phyloP scores from a whole-genome alignment of 2,113 vertebrate genomes.

The Vimba vimba region DNA sequence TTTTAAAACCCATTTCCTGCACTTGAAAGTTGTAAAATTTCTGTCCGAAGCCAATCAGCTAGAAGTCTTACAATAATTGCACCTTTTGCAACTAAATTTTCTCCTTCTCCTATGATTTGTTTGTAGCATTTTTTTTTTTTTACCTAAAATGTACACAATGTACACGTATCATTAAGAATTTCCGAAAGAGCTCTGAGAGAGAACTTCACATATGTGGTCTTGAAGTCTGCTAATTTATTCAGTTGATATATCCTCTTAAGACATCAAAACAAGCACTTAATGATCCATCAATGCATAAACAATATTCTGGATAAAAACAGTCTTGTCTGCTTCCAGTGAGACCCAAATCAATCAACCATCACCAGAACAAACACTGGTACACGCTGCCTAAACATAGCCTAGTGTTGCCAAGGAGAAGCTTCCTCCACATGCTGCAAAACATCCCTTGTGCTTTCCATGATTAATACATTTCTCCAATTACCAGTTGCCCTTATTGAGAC shows the following conservation, averaged over 20 bases:
- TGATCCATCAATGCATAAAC: slow-evolving; percentile 21
- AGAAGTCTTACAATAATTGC: neutral
- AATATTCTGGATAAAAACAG: slow-evolving; percentile 6
- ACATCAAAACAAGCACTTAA: slow-evolving; percentile 31
- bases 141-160: neutral
- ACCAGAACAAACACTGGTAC: slow-evolving; percentile 18
- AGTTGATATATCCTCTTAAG: slow-evolving; percentile 2
- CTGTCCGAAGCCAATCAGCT: slow-evolving; percentile 24
- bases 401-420: slow-evolving; percentile 43
- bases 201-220: neutral
- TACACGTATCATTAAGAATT: neutral
- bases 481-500: slow-evolving; percentile 4
- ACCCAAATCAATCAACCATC: slow-evolving; percentile 32
- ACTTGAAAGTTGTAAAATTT: slow-evolving; percentile 30
- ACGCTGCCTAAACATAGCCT: slow-evolving; percentile 34
- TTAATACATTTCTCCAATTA: slow-evolving; percentile 40
- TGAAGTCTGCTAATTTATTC: neutral
- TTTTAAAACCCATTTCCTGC: slow-evolving; percentile 16
- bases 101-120: neutral
- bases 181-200: neutral
- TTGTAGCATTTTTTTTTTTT: no score
- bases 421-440: neutral
- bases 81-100: neutral
- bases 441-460: slow-evolving; percentile 20
- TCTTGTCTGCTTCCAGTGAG: slow-evolving; percentile 7